A percentile compares a stretch with the other conserved stretches of the same genome.
These are phyloP conservation scores for Hylaeus volcanicus DNA, from an alignment of 1,140 invertebrate species.

Conservation along the genomic window DNA sequence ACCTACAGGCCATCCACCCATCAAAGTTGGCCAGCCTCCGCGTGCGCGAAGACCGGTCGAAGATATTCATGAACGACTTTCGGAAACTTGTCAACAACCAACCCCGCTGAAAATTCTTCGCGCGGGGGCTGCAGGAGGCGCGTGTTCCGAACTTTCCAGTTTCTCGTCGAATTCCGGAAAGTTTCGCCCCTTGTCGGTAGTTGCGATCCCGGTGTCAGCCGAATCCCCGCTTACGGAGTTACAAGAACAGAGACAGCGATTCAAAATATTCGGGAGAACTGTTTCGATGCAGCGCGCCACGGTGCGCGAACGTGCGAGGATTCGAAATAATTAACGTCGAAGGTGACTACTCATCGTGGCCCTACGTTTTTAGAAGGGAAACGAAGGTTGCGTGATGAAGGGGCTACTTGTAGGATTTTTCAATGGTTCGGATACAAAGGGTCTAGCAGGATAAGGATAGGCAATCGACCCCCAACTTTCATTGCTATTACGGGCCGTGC, in stretches of 20 bases:
- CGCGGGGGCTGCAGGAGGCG: neutral
- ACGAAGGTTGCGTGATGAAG: too few relatives aligned
- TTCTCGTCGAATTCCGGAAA: conserved; percentile 58
- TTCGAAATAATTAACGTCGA: neutral
- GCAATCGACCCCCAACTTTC: too few relatives aligned
- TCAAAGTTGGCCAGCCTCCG: conserved; percentile 34
- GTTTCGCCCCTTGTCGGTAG: conserved; percentile 35
- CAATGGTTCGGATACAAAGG: too few relatives aligned
- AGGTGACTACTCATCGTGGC: too few relatives aligned
- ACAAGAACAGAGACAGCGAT: conserved; percentile 32
- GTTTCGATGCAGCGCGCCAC: conserved; percentile 18
- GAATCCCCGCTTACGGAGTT: conserved; percentile 50
- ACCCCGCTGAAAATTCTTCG: conserved; percentile 33
- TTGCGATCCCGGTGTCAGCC: conserved; percentile 29
- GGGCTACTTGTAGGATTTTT: too few relatives aligned
- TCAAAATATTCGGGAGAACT: conserved; percentile 41
- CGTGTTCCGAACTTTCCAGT: conserved; percentile 45
- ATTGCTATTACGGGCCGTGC: too few relatives aligned
- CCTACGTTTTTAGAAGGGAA: too few relatives aligned
- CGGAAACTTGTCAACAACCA: conserved; percentile 51
- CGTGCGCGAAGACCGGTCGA: conserved; percentile 12
- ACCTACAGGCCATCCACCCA: neutral
- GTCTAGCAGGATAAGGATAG: too few relatives aligned
- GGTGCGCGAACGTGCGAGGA: too few relatives aligned
- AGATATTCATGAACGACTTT: conserved; percentile 56